Base-by-base conservation (phyloP, 2,888 invertebrate species). In the Strigamia transsilvanica region DNA sequence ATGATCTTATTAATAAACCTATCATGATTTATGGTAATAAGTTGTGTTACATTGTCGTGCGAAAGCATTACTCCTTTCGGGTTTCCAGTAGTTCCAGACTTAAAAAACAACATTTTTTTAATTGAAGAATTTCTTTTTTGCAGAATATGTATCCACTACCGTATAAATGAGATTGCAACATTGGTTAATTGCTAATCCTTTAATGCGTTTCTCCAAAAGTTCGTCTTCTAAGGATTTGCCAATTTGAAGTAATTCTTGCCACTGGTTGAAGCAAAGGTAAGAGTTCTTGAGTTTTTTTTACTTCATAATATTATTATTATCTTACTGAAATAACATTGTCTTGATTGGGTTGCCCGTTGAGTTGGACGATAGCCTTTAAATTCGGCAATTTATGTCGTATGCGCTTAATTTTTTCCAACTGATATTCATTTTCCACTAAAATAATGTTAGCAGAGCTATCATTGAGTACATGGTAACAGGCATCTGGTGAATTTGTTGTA, bases 41-140 rank as follows among this genome's bases (percentile, higher is more conserved):
- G 23, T 13, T 18, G 12, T 13, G 7, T 77, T 77, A 77, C 77
- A 21, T 95, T 97, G 88, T 97, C 97, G 87, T 97, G 97, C 83
- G 92, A 93, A 84, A 97, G 87, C 97, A 97, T 97, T 34, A 95
- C 97, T 42, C 94, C 97, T 88, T 97, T 97, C 32, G 97, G 96
- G 85, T 93, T 91, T 46, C 95, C 96, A 84, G 94, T 93, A 2
- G 96, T 96, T 80, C 96, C 96, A 1, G 95, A 95, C 94, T 94
- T 88, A 73, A 90, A 89, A 81, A 6, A 79, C 32, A n/a, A 9
- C 0, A 38, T 38, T 38, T 38, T 38, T 38, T 38, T 38, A 38
- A 38, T 38, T 38, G 4, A 38, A 6, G 6, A 38, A 38, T 0
- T 34, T 34, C 7, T 3, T 34, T 34, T 9, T 38, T 38, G 38